phyloP scores from a whole-genome alignment of 2,797 vertebrate species.

The Anabacerthia variegaticeps region DNA sequence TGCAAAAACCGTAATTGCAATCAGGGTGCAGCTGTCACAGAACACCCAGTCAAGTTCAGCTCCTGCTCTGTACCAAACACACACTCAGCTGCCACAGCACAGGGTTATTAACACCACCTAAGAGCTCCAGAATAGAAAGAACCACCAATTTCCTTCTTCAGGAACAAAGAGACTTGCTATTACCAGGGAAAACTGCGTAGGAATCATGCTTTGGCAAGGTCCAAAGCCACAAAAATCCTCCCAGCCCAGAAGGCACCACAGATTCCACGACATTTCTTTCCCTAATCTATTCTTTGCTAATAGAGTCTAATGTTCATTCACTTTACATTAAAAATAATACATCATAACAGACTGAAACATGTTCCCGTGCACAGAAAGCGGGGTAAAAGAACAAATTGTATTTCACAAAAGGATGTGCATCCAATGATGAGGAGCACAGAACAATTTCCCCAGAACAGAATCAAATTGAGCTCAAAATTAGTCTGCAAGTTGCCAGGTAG shows the following conservation, averaged over 20 bases:
- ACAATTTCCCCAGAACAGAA: background rate
- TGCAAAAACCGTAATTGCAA: background rate
- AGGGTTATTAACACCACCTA: background rate
- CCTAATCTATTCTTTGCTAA: background rate
- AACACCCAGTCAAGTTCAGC: background rate
- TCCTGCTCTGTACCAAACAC: background rate
- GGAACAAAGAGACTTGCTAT: background rate
- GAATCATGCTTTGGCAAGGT: background rate
- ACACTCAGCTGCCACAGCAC: background rate
- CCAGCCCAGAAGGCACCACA: background rate
- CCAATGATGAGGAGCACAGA: background rate
- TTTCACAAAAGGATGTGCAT: background rate
- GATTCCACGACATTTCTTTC: background rate
- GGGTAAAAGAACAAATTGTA: background rate
- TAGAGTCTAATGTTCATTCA: background rate
- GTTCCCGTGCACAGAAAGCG: background rate
- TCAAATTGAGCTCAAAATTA: background rate
- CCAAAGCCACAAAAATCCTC: background rate
- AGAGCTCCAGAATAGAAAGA: background rate
- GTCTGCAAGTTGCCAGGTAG: conserved; percentile 9
- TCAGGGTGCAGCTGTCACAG: background rate
- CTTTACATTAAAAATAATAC: background rate
- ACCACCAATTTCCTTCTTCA: background rate
- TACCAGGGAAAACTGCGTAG: background rate
- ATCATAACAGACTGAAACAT: background rate